A percentile compares a stretch with the other conserved stretches of the same genome.
Conservation (phyloP, 2,888 invertebrate species). For the Diaphora mendica region DNA sequence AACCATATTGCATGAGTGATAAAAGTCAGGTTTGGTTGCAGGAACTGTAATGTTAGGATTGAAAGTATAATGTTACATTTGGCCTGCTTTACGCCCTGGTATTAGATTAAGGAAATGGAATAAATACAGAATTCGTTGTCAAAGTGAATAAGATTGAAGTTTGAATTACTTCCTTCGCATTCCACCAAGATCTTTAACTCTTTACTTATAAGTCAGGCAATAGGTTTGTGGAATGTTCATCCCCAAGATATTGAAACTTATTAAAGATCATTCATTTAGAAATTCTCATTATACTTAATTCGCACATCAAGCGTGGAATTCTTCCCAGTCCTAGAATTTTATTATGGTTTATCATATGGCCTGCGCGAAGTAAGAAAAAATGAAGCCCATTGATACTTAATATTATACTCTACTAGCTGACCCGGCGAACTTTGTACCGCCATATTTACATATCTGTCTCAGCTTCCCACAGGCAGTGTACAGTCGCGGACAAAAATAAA, state of each 20-base stretch:
- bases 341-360: no score
- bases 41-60: conserved; percentile 15
- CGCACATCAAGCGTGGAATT: background rate
- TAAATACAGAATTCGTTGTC: conserved; percentile 36
- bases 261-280: no score
- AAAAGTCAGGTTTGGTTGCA: background rate
- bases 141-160: conserved; percentile 16
- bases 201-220: background rate
- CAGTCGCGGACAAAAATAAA: no score
- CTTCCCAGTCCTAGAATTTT: background rate
- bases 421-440: no score
- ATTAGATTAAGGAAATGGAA: conserved; percentile 42
- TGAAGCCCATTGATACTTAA: no score
- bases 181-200: background rate
- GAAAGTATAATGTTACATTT: conserved; percentile 37
- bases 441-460: no score
- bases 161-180: background rate
- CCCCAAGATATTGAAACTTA: no score
- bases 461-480: no score
- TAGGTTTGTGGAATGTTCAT: background rate
- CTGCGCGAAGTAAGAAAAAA: no score
- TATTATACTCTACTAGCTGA: no score
- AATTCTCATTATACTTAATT: background rate
- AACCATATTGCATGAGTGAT: background rate
- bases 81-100: conserved; percentile 27